phyloP scores from a whole-genome alignment of 53 echinoderm and acorn worm genomes.

The Stichopus horrens region DNA sequence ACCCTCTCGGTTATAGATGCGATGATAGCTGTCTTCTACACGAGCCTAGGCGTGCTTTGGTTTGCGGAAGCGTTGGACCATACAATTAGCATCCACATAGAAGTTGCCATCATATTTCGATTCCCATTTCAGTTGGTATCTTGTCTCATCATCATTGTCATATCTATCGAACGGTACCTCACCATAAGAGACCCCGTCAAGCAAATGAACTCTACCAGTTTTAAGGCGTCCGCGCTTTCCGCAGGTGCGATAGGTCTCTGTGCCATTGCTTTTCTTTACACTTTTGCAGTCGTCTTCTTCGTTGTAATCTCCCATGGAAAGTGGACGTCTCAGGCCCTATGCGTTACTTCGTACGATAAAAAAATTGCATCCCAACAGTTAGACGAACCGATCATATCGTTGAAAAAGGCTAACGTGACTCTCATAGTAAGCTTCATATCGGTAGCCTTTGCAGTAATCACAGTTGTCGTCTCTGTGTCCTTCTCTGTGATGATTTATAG shows the following conservation, averaged over 20 bases:
- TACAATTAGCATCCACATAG: too few species aligned
- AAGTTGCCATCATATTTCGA: neutral
- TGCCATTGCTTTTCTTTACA: neutral
- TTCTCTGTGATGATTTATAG: slow-evolving; percentile 4
- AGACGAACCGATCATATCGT: neutral
- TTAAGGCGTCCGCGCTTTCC: neutral
- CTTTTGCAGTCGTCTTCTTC: neutral
- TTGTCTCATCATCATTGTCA: neutral
- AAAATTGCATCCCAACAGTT: neutral
- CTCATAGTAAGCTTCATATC: neutral
- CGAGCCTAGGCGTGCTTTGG: neutral
- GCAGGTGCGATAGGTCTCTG: neutral
- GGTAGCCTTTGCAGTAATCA: neutral
- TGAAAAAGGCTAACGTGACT: neutral
- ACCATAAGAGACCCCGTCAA: neutral
- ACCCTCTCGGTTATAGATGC: neutral
- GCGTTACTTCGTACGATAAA: neutral
- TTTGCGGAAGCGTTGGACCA: neutral
- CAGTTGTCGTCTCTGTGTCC: neutral
- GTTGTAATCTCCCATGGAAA: neutral
- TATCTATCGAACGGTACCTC: neutral
- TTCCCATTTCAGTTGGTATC: neutral
- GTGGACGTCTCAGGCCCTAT: neutral
- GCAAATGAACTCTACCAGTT: neutral
- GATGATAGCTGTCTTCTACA: neutral